phyloP scores from a whole-genome alignment of 2,888 invertebrate species.

The Peribatodes rhomboidaria region DNA sequence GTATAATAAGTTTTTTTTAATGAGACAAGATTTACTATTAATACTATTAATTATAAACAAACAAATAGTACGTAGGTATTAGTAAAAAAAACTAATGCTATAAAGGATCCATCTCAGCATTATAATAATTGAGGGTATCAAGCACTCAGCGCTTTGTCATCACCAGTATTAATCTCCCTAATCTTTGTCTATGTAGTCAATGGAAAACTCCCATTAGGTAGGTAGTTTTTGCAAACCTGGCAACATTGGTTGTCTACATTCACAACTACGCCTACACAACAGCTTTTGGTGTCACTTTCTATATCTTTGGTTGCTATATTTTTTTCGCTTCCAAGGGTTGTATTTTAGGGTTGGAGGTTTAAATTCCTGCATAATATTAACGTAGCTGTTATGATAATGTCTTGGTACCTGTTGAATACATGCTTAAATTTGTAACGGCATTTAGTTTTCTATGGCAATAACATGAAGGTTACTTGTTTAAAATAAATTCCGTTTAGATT shows the following conservation, averaged over 20 bases:
- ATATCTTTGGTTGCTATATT: conserved; percentile 26
- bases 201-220: neutral
- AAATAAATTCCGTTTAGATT: too few species aligned
- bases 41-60: too few species aligned
- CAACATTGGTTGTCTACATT: conserved; percentile 34
- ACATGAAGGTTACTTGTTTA: too few species aligned
- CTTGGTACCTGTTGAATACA: neutral
- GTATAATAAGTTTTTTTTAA: too few species aligned
- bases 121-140: too few species aligned
- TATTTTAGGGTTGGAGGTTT: conserved; percentile 14
- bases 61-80: too few species aligned
- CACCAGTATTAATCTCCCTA: too few species aligned
- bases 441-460: neutral
- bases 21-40: too few species aligned
- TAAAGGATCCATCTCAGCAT: too few species aligned
- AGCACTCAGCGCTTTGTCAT: too few species aligned
- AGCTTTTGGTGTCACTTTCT: conserved; percentile 30
- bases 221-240: conserved; percentile 14
- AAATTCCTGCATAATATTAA: conserved; percentile 45
- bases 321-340: conserved; percentile 13
- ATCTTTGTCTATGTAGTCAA: neutral
- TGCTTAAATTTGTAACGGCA: neutral
- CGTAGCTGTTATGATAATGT: conserved; percentile 31
- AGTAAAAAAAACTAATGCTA: too few species aligned
- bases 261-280: conserved; percentile 23